Base-by-base conservation (phyloP, 2,888 invertebrate species). In the Therioaphis trifolii region DNA sequence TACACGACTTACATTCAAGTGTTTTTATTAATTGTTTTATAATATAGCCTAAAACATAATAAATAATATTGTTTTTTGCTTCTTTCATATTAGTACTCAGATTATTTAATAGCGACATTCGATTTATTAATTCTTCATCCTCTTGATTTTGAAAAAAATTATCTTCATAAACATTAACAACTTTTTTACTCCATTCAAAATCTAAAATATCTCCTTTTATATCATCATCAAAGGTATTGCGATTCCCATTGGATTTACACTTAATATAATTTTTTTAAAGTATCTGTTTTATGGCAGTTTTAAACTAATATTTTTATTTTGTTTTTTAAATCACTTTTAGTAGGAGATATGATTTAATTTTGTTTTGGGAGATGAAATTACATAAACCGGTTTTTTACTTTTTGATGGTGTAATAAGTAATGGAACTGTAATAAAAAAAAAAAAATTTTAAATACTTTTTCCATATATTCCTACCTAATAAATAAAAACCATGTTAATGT, bases 41-140 rank as follows among this genome's bases (percentile, higher is more conserved):
- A 40, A 68, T 68, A 15, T 68, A 68, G 40, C 68, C 68, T 15
- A 68, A 68, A 68, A 68, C 40, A 15, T 68, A 71, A 46, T 71
- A 71, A 18, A 46, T 46, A 24, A 71, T 71, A 7, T 71, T 46
- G 0, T 71, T 4, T 49, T 71, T 71, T 4, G 71, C 71, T 71
- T 71, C 71, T 24, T 46, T 71, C 24, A 46, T 46, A 71, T 24
- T 2, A 46, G 71, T 14, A 71, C 14, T 71, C 1, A 46, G 3
- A 69, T 46, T 69, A 69, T 69, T 69, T 69, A 69, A 69, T 43
- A 69, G 14, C 1, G 11, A 24, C 35, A 35, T 35, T 52, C 52
- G n/a, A n/a, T n/a, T 52, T 58, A 12, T 7, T 58, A 24, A 58
- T 12, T 12, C 24, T 24, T 52, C 52, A n/a, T 52, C 52, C 15